Conservation (phyloP, 2,113 vertebrate genomes). For the Plecotus auritus region DNA sequence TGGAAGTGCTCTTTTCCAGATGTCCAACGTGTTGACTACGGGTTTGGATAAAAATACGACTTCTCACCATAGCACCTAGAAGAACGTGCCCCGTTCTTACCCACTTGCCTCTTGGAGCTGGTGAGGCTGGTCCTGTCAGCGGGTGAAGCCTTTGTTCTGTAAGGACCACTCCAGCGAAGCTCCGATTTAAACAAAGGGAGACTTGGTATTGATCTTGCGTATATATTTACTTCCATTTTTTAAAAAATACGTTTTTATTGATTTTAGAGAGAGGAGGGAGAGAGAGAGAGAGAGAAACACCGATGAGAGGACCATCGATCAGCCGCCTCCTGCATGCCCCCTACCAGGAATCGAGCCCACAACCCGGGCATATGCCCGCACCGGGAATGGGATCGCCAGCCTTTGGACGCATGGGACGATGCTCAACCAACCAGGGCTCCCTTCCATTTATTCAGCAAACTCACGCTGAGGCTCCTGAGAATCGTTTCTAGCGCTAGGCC, state of each 20-base stretch:
- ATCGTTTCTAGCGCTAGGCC: neutral
- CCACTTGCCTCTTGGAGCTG: neutral
- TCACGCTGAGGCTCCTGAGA: neutral
- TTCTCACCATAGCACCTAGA: neutral
- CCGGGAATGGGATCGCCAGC: no score
- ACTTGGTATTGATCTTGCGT: neutral
- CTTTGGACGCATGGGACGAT: no score
- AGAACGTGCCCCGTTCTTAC: neutral
- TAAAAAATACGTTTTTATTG: no score
- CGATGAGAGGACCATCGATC: no score
- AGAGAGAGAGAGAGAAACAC: no score
- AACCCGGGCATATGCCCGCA: no score
- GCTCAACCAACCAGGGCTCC: no score
- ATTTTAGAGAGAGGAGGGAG: no score
- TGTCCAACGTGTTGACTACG: neutral
- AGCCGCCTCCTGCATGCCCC: no score
- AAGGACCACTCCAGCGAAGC: neutral
- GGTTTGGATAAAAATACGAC: neutral
- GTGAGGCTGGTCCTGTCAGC: neutral
- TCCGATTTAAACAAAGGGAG: neutral
- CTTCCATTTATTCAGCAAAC: neutral
- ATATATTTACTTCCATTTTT: neutral
- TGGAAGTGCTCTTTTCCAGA: neutral
- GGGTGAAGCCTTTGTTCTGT: neutral
- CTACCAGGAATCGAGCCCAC: no score